Percentiles rank a stretch among this genome's conserved stretches.
phyloP scores from a whole-genome alignment of 2,113 vertebrate species.

The Chaenogobius annularis region DNA sequence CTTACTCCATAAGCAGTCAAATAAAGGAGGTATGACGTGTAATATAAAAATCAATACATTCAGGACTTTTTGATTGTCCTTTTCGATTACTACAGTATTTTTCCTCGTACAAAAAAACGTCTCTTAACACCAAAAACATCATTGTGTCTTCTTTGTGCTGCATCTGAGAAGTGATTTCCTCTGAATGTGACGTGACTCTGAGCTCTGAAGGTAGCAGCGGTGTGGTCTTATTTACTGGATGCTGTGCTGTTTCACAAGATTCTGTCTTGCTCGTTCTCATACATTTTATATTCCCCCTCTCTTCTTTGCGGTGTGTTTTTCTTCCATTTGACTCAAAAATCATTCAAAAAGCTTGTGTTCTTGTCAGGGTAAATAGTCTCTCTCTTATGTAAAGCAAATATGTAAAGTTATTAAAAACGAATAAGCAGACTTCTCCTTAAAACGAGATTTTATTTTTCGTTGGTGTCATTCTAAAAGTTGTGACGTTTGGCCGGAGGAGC shows the following conservation, averaged over 20 bases:
- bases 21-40: no score
- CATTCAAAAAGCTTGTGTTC: not conserved
- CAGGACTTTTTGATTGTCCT: not conserved
- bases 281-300: not conserved
- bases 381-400: constrained; percentile 22
- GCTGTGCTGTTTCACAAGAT: constrained; percentile 41
- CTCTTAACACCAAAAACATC: not conserved
- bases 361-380: not conserved
- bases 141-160: constrained; percentile 41
- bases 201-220: constrained; percentile 73
- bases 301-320: not conserved
- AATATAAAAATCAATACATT: no score
- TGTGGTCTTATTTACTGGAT: constrained; percentile 21
- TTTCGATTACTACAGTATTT: not conserved
- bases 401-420: constrained; percentile 50
- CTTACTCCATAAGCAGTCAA: no score
- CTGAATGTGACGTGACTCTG: constrained; percentile 62
- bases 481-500: no score
- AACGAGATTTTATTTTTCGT: no score
- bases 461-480: no score
- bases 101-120: not conserved
- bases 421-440: constrained; percentile 11
- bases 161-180: constrained; percentile 39
- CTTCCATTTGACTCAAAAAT: not conserved
- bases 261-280: not conserved